A percentile compares a stretch with the other conserved stretches of the same genome.
phyloP scores from a whole-genome alignment of 2,888 invertebrate genomes.

The Isoperla grammatica region DNA sequence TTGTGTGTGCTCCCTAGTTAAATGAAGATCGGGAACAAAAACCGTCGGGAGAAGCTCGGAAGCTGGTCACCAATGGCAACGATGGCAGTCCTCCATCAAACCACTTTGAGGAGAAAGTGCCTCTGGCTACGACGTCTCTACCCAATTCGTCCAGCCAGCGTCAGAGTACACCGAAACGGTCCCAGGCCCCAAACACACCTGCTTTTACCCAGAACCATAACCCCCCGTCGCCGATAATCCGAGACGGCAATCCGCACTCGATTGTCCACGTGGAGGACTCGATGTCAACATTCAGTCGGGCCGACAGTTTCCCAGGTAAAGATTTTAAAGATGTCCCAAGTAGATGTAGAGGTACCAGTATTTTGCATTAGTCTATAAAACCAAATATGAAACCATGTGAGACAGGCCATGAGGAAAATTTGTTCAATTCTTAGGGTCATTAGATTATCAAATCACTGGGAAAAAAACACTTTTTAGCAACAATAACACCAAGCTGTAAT shows the following conservation, averaged over 20 bases:
- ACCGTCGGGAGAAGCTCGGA: constrained; percentile 38
- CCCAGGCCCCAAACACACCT: background rate
- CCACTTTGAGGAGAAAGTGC: background rate
- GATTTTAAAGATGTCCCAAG: constrained; percentile 9
- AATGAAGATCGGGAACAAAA: constrained; percentile 52
- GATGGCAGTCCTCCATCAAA: constrained; percentile 28
- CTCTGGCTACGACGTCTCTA: background rate
- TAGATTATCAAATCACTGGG: no score
- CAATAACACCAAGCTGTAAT: no score
- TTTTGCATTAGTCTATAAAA: no score
- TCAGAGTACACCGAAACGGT: constrained; percentile 25
- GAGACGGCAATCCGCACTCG: constrained; percentile 52
- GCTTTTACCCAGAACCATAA: constrained; percentile 6
- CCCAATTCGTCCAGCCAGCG: constrained; percentile 13
- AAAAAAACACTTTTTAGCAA: no score
- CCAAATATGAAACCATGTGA: no score
- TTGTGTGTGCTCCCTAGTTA: constrained; percentile 44
- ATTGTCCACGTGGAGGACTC: constrained; percentile 57
- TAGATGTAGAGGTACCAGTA: no score
- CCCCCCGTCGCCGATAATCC: constrained; percentile 38
- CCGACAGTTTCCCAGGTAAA: constrained; percentile 26
- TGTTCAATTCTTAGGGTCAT: no score
- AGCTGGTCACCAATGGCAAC: constrained; percentile 31
- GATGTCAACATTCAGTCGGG: constrained; percentile 38
- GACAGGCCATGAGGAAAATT: no score